Evolutionary conservation across 2,888 invertebrate genomes (phyloP), one percentile per base, ranked within the genome.

Genomic region (Poecilus cupreus): DNA sequence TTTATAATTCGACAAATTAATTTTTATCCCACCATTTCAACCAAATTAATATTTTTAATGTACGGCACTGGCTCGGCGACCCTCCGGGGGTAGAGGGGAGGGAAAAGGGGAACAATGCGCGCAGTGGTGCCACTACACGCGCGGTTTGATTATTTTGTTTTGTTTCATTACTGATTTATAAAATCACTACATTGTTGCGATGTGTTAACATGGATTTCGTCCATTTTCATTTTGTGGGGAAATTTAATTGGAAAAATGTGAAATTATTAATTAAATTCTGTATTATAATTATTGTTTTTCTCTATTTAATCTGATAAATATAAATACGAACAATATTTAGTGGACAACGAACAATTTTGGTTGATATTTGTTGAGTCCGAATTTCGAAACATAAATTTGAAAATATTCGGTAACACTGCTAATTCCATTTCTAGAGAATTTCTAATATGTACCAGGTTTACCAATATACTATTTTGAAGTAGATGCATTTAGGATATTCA

Each of bases 81-180:
- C 37, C 64, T 10, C 64, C 37, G 22, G 5, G 70, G 39, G 24
- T 43, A 3, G 72, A 46, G 72, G 13, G 10, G 22, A 18, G 11
- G 18, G 26, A n/a, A n/a, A 22, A 13, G 24, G 43, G 72, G 46
- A 68, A 68, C 68, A 68, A 68, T 68, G 68, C 68, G 54, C 54
- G 39, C 68, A 68, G 39, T 68, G 68, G 20, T 68, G 68, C 68
- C 68, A 68, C 68, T 68, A 68, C 68, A 68, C 68, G 20, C 37
- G 64, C 64, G 32, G 64, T 37, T 68, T 68, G 37, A 39, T 68
- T 39, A 39, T 68, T 68, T 68, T 37, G 37, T 68, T 68, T 68
- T 68, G 68, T 72, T 72, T 72, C 46, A 72, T 72, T 46, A 72
- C 72, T 72, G 72, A 46, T 72, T 43, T 72, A 46, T 72, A 72